Base-by-base conservation (phyloP, 1,140 invertebrate genomes). In the Trichoplusia ni region DNA sequence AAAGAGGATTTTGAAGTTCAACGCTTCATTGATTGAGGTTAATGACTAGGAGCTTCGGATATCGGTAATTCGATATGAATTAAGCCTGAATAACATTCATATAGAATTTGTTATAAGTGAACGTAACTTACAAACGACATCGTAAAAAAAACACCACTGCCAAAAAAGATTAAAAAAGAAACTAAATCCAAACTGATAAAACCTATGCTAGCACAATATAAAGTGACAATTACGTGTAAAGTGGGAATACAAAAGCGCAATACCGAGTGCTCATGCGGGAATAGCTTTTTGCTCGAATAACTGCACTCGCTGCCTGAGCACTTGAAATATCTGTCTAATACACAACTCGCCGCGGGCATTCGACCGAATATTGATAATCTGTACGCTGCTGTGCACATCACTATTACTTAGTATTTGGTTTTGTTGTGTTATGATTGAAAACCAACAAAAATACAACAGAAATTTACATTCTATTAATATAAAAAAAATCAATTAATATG, bases 291-390 rank as follows among this genome's bases (percentile, higher is more conserved):
- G 61, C 60, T 66, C 49, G 67, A 69, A 70, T 71, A 46, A 42
- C 33, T 54, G 61, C 54, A 49, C 63, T 68, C 64, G 64, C 53
- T 71, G 71, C 63, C 46, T 51, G 67, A 71, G 51, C 64, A 71
- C 69, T 82, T 71, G 64, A 76, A 78, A 77, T 74, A 73, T 70
- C 67, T 75, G 69, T 71, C 66, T 75, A 68, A 66, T 9, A 62
- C 69, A 69, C 64, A 73, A 72, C 62, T 76, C 62, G 67, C 68
- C 38, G 65, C 67, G 68, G 58, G 70, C 77, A 75, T 70, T 76
- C 72, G 23, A 77, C 71, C 78, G 69, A 70, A 77, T 77, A 78
- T 80, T 75, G 73, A 78, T 80, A 81, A 78, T 80, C 70, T 64
- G 54, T 62, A 54, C 62, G 42, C 40, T 64, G 42, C 40, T 53